Evolutionary conservation across 2,888 invertebrate species (phyloP).

Genomic region (Galerucella pusilla): DNA sequence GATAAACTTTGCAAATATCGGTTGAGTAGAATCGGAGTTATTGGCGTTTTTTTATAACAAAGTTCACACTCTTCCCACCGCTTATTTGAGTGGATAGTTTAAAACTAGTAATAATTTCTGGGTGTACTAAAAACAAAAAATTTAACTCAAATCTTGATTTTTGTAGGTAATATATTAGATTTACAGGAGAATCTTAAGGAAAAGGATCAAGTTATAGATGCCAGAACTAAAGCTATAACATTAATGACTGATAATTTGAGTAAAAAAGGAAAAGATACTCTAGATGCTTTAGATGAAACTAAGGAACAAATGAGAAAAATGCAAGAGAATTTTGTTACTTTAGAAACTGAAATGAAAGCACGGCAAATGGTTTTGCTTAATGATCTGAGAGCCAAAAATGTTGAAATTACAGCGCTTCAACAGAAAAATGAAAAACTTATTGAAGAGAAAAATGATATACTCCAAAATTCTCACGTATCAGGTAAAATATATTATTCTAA

Average conservation of each 20-base stretch:
- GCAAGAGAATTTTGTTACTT: slow-evolving; percentile 80
- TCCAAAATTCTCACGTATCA: neutral
- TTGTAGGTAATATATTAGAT: slow-evolving; percentile 74
- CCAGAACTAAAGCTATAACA: slow-evolving; percentile 82
- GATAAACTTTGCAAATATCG: no score
- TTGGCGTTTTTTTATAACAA: no score
- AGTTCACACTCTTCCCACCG: no score
- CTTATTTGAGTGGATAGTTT: no score
- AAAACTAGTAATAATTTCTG: no score
- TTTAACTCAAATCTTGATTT: neutral
- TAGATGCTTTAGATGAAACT: slow-evolving; percentile 81
- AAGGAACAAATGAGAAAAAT: slow-evolving; percentile 83
- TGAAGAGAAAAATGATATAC: slow-evolving; percentile 43
- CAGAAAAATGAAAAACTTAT: slow-evolving; percentile 46
- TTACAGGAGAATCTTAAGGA: slow-evolving; percentile 84
- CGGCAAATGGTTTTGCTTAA: slow-evolving; percentile 60
- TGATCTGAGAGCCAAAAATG: slow-evolving; percentile 56
- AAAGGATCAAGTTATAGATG: slow-evolving; percentile 85
- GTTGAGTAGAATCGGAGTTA: no score
- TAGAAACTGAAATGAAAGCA: slow-evolving; percentile 78
- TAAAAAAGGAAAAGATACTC: slow-evolving; percentile 76
- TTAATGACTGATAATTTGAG: slow-evolving; percentile 79
- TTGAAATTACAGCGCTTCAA: slow-evolving; percentile 55
- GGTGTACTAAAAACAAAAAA: neutral
- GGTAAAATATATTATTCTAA: neutral